Percentiles rank a stretch among this genome's conserved stretches.
These are phyloP conservation scores for Prosapia bicincta DNA, from an alignment of 2,888 invertebrate species.

Conservation along the genomic window DNA sequence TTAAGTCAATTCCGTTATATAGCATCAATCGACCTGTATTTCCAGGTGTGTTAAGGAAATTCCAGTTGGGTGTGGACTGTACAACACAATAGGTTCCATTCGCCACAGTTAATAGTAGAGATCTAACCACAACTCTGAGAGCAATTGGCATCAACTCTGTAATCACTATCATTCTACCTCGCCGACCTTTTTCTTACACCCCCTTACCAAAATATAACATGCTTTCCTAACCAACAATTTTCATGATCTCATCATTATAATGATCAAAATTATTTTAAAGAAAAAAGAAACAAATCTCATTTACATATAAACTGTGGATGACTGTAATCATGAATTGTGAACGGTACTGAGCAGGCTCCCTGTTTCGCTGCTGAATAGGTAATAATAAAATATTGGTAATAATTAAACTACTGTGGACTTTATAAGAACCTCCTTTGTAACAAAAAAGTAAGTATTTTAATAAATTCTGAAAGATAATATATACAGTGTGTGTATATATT, in stretches of 20 bases:
- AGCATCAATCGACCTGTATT: not conserved
- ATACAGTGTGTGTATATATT: too few relatives aligned
- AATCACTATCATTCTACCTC: slow-evolving; percentile 21
- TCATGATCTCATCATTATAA: not conserved
- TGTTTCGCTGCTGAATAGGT: not conserved
- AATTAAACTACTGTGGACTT: too few relatives aligned
- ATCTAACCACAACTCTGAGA: not conserved
- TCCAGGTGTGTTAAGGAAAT: not conserved
- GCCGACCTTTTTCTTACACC: slow-evolving; percentile 25
- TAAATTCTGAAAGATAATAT: too few relatives aligned
- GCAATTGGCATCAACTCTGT: slow-evolving; percentile 10
- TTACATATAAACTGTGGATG: not conserved
- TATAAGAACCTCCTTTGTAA: too few relatives aligned
- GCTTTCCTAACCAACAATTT: not conserved
- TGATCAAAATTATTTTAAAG: not conserved
- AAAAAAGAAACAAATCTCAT: not conserved
- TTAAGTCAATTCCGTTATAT: not conserved
- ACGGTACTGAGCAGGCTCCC: not conserved
- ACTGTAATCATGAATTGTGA: not conserved
- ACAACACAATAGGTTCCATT: slow-evolving; percentile 6
- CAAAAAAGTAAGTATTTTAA: too few relatives aligned
- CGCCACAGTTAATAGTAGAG: slow-evolving; percentile 9
- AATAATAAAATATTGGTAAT: not conserved
- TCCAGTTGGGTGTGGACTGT: slow-evolving; percentile 5
- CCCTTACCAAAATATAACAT: slow-evolving; percentile 14